A percentile compares a stretch with the other conserved stretches of the same genome.
These are phyloP conservation scores for Zaprionus obscuricornis DNA, from an alignment of 2,888 invertebrate species.

Conservation along the genomic window DNA sequence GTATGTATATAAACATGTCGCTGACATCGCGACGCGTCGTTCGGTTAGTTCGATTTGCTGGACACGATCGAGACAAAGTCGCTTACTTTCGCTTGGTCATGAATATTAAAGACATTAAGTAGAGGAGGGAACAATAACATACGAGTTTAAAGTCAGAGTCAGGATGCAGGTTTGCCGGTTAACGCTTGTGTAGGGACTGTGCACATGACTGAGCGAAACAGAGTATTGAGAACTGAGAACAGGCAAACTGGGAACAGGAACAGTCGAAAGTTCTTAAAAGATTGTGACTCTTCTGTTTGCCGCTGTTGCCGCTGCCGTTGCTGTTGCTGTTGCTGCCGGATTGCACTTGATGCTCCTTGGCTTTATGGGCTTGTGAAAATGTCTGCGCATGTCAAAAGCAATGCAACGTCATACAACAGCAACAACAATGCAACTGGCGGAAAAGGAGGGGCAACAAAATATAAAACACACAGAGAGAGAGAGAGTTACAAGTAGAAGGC, in stretches of 20 bases:
- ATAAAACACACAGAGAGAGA: conserved; percentile 18
- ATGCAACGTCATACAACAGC: conserved; percentile 37
- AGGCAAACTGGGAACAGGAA: conserved; percentile 30
- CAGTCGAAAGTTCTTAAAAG: conserved; percentile 21
- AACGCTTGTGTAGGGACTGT: neutral
- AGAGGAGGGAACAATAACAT: conserved; percentile 75
- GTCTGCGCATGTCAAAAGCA: conserved; percentile 73
- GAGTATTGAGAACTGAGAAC: conserved; percentile 6
- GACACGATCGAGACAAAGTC: conserved; percentile 79
- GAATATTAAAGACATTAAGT: conserved; percentile 80
- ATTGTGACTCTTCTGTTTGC: neutral
- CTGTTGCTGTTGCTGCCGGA: conserved; percentile 15
- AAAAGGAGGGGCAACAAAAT: conserved; percentile 11
- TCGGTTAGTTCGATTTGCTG: conserved; percentile 62
- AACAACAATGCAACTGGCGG: conserved; percentile 26
- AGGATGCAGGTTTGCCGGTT: conserved; percentile 1
- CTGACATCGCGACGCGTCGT: conserved; percentile 48
- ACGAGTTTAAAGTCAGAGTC: conserved; percentile 18
- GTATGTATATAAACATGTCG: conserved; percentile 49
- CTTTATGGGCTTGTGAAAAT: conserved; percentile 75
- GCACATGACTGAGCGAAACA: conserved; percentile 42
- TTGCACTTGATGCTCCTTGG: conserved; percentile 72
- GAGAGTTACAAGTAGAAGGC: conserved; percentile 15
- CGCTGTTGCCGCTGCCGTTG: neutral
- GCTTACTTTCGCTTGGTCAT: conserved; percentile 80